Base-by-base conservation (phyloP, 2,888 invertebrate species). In the Chrysotoxum bicinctum region DNA sequence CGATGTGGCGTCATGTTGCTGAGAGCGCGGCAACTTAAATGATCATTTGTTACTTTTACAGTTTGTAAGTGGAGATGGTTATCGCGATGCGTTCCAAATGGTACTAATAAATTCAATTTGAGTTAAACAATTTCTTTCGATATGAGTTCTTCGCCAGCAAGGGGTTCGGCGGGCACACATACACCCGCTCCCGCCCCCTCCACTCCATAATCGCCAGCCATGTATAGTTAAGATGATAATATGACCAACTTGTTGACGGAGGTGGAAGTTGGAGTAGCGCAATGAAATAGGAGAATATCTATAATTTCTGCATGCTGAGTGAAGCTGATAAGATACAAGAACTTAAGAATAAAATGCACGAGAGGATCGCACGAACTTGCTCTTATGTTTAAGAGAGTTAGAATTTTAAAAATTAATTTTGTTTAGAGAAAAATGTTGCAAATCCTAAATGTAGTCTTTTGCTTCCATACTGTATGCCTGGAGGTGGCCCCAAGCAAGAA, bases 91-190 rank as follows among this genome's bases (percentile, higher is more conserved):
- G 69, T 81, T 76, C 68, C 81, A 85, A 85, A 85, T 85, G 85
- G 76, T 85, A 85, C 56, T 85, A 85, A 85, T 81, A 85, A 85
- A 85, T 84, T 84, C 75, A 84, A 84, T 84, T 84, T 80, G 80
- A 80, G 84, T 75, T 84, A 54, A 80, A 72, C 70, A 75, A 52
- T 80, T 58, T 56, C 45, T 69, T 69, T 74, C 19, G 40, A 58
- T 60, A 30, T 21, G 10, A 10, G 23, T 37, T 45, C 50, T 8
- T 70, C 10, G 54, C 4, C 12, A 21, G 48, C 30, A 2, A 21
- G 8, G 52, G 50, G 9, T 16, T n/a, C 12, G 2, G 21, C 23
- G 21, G 14, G 1, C 1, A n/a, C 16, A 30, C 10, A 26, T 9
- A 9, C 12, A 6, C 69, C 48, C 10, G 9, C 1, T 14, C 23